Evolutionary conservation across 1,140 invertebrate species (phyloP).

Genomic region (Phortica variegata): DNA sequence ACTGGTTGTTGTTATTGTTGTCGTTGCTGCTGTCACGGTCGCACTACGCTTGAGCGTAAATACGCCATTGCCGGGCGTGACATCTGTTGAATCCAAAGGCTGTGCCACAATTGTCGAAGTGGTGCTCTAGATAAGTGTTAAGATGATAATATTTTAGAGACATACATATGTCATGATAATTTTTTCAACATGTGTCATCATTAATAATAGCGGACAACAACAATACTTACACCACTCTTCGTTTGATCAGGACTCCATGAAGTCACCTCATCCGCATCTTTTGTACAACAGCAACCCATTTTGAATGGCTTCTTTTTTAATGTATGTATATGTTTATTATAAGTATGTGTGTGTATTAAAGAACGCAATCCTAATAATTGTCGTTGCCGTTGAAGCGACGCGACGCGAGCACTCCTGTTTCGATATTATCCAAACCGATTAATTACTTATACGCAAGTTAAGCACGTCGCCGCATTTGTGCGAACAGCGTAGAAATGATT

Average conservation of each 20-base stretch:
- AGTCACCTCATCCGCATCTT: constrained; percentile 46
- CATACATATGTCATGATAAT: too few species aligned
- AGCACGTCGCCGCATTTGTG: too few species aligned
- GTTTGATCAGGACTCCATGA: constrained; percentile 51
- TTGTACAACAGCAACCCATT: constrained; percentile 48
- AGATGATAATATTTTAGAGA: too few species aligned
- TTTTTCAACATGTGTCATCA: too few species aligned
- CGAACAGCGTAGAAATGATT: too few species aligned
- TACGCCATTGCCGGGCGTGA: constrained; percentile 41
- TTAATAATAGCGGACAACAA: too few species aligned
- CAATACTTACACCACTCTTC: constrained; percentile 43
- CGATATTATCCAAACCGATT: too few species aligned
- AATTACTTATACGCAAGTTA: too few species aligned
- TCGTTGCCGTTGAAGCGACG: too few species aligned
- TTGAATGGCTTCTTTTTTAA: constrained; percentile 12
- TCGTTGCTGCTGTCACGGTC: constrained; percentile 16
- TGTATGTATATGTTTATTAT: constrained; percentile 6
- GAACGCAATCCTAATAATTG: too few species aligned
- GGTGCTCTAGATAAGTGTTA: constrained; percentile 33
- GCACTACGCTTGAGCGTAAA: constrained; percentile 34
- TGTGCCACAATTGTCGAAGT: constrained; percentile 51
- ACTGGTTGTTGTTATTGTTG: constrained; percentile 21
- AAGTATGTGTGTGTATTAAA: constrained; percentile 1
- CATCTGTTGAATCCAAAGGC: constrained; percentile 26
- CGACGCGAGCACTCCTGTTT: too few species aligned